Evolutionary conservation across 2,888 invertebrate genomes (phyloP), one percentile per base, ranked within the genome.

Genomic region (Clunio marinus): DNA sequence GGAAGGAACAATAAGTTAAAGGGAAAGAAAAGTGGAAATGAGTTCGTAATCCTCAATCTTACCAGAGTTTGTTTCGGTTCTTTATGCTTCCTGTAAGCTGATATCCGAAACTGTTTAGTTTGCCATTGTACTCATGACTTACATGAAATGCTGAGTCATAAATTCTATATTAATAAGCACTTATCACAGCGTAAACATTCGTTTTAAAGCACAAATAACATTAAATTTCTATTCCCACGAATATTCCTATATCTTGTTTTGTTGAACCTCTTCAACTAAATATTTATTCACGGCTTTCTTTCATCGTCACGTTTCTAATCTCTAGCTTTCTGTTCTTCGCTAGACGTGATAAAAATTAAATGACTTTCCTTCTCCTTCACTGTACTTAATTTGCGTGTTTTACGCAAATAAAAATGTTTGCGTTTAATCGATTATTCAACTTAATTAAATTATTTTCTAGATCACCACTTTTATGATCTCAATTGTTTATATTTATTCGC

Each of bases 71-170:
- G n/a, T n/a, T n/a, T n/a, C 41, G 10, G n/a, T 15, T 41, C n/a
- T 41, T 41, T 2, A 5, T 41, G 41, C 10, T 41, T 41, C 41
- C 41, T 2, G 41, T 15, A n/a, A 10, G 10, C 41, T n/a, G 15
- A 41, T n/a, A 41, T 10, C 41, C 3, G 2, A 41, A 10, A 41
- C 10, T n/a, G 10, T 41, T 41, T 13, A 10, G 10, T n/a, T 41
- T n/a, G 41, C 10, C 15, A 10, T 10, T 41, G 2, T 41, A 10
- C 2, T 10, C 10, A 41, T 13, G 2, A 10, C 41, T n/a, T n/a
- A n/a, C n/a, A n/a, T n/a, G n/a, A n/a, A n/a, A n/a, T n/a, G 41
- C 41, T 41, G 41, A 41, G 41, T 41, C 41, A 41, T 2, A 41
- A 41, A 41, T 2, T 41, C 15, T 41, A 15, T 41, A 41, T 41